Conservation (phyloP, 92 coral and sea anemone genomes). For the Palythoa caribaeorum region DNA sequence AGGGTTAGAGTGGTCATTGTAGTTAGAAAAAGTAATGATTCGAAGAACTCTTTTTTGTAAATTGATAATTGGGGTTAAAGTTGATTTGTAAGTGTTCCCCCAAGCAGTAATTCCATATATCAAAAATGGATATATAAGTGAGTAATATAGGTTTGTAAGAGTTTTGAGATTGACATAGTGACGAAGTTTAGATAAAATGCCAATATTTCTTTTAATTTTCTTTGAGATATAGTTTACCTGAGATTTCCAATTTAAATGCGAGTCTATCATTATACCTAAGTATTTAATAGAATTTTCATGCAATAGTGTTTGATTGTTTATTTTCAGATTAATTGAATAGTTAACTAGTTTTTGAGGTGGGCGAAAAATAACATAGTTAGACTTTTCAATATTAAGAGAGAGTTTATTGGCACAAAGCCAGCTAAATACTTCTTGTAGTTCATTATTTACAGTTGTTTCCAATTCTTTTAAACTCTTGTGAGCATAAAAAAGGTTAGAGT, state of each 20-base stretch:
- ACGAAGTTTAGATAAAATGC: constrained; percentile 43
- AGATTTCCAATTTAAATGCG: constrained; percentile 49
- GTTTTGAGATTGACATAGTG: constrained; percentile 29
- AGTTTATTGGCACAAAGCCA: constrained; percentile 48
- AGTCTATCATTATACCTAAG: constrained; percentile 19
- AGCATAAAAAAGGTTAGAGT: constrained; percentile 29
- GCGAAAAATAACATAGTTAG: constrained; percentile 39
- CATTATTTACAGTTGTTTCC: constrained; percentile 25
- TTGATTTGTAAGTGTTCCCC: constrained; percentile 51
- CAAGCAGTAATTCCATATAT: constrained; percentile 55
- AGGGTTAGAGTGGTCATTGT: constrained; percentile 29
- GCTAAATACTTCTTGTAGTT: constrained; percentile 19
- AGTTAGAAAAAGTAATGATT: constrained; percentile 45
- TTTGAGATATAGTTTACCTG: constrained; percentile 39
- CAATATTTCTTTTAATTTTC: constrained; percentile 49
- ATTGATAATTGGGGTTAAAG: constrained; percentile 34
- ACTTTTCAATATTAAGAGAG: constrained; percentile 42
- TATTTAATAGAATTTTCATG: constrained; percentile 11
- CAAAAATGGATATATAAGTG: constrained; percentile 56
- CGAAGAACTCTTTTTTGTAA: constrained; percentile 54
- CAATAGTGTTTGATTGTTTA: neutral
- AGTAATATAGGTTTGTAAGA: constrained; percentile 44
- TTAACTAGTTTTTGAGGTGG: constrained; percentile 17
- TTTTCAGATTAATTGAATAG: neutral
- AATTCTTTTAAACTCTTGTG: constrained; percentile 28